Conservation (phyloP, 2,797 vertebrate species). For the Leptoclinus maculatus region DNA sequence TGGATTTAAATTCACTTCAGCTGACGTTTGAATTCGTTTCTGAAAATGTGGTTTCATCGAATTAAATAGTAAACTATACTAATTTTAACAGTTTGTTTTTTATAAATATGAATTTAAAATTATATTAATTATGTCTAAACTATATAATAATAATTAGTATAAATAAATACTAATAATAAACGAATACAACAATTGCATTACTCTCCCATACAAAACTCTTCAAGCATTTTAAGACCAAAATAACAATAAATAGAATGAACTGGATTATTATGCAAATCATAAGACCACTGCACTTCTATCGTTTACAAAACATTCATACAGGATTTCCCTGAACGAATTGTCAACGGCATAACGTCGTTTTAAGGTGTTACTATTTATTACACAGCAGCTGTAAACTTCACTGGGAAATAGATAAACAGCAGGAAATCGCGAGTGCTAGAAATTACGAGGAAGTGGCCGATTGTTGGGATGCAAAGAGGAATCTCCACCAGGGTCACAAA, state of each 20-base stretch:
- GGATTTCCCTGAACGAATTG: conserved; percentile 9
- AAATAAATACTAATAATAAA: not conserved
- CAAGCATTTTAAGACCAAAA: conserved; percentile 18
- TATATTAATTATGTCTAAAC: not conserved
- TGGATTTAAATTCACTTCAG: not conserved
- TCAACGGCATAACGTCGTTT: conserved; percentile 18
- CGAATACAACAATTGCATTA: not conserved
- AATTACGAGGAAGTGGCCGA: conserved; percentile 54
- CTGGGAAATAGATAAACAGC: conserved; percentile 59
- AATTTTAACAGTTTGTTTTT: not conserved
- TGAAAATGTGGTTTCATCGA: conserved; percentile 26
- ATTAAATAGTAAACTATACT: not conserved
- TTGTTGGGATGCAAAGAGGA: conserved; percentile 54
- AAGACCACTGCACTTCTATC: not conserved
- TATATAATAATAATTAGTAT: not conserved
- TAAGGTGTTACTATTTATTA: conserved; percentile 41
- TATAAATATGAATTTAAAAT: not conserved
- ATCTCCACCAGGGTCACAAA: conserved; percentile 63
- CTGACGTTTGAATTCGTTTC: conserved; percentile 48
- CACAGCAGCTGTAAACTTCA: conserved; percentile 57
- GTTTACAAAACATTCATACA: conserved; percentile 11
- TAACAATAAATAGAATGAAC: conserved; percentile 25
- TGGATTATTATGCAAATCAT: conserved; percentile 50
- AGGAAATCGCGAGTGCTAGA: conserved; percentile 62
- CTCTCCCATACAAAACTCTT: not conserved